Conservation (phyloP, 2,888 invertebrate genomes). For the Euproctis similis region DNA sequence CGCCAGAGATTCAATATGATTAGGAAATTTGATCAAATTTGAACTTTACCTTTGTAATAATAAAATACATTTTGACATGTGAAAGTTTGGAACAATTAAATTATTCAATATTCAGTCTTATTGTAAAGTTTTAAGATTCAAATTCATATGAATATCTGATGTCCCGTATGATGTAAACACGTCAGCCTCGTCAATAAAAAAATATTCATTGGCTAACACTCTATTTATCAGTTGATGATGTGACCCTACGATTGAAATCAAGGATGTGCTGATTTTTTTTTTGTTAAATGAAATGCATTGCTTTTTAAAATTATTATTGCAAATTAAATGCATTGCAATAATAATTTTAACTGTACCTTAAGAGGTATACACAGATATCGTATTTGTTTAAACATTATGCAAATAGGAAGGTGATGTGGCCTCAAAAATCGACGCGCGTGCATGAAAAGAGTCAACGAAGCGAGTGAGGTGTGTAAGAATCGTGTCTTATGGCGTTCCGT, state of each 20-base stretch:
- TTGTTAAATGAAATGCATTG: no score
- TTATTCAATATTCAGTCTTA: slow-evolving; percentile 25
- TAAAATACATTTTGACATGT: slow-evolving; percentile 23
- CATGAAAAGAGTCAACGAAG: no score
- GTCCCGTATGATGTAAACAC: slow-evolving; percentile 40
- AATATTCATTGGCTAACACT: slow-evolving; percentile 73
- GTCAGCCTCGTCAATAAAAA: slow-evolving; percentile 69
- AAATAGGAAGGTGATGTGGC: no score
- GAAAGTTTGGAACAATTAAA: slow-evolving; percentile 1
- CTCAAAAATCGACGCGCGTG: no score
- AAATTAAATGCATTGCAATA: no score
- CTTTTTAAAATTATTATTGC: no score
- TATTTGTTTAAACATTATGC: no score
- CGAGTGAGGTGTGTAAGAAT: no score
- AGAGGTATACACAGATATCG: no score
- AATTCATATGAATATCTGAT: slow-evolving; percentile 17
- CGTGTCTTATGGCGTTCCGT: no score
- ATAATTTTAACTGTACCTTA: no score
- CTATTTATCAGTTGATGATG: slow-evolving; percentile 69
- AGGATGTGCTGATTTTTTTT: slow-evolving; percentile 36
- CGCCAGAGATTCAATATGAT: slow-evolving; percentile 32
- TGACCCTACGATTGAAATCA: slow-evolving; percentile 44
- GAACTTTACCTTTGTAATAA: slow-evolving; percentile 23
- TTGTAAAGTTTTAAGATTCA: slow-evolving; percentile 22
- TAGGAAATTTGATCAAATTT: slow-evolving; percentile 15